Base-by-base conservation (phyloP, 92 coral and sea anemone species). In the Isaurus tuberculatus region DNA sequence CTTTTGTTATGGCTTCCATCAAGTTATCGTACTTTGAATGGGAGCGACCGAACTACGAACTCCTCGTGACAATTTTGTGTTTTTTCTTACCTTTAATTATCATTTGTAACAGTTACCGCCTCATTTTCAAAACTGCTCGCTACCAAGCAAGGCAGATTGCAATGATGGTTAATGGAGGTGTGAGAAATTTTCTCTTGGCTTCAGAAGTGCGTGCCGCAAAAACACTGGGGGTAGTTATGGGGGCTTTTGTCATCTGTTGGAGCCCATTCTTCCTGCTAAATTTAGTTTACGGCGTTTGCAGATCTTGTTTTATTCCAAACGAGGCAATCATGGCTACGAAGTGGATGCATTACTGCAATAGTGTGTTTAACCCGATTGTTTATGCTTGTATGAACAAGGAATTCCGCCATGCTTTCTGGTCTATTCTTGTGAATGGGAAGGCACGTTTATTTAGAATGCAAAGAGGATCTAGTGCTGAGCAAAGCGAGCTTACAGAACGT, bases 381-480 rank as follows among this genome's bases (percentile, higher is more conserved):
- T 94, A 95, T 79, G 92, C 98, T 3, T 95, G 96, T 79, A 94
- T 93, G 92, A 94, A 95, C 86, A 91, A 88, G 81, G 98, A 95
- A 61, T 92, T 94, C 48, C 89, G 98, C 2, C 70, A 90, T n/a
- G 93, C 98, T 0, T 94, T 95, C 81, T 81, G 86, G 73, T 65
- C 75, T 19, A 90, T 94, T 43, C 57, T 95, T 23, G 73, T 89
- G 16, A 91, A 92, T 8, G 88, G 97, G 2, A 89, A 85, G 58
- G 79, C 86, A 10, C 85, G 92, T 32, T 60, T 86, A 14, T 36
- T 68, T 6, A 34, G 14, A 14, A 49, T 32, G 31, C 83, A 67
- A 4, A 28, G 40, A 27, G 70, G 70, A 20, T 77, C 82, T 5
- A 77, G 82, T 43, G 53, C 55, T 25, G 82, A 77, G 33, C 82